Base-by-base conservation (phyloP, 2,113 vertebrate genomes). In the Cranoglanis bouderius region DNA sequence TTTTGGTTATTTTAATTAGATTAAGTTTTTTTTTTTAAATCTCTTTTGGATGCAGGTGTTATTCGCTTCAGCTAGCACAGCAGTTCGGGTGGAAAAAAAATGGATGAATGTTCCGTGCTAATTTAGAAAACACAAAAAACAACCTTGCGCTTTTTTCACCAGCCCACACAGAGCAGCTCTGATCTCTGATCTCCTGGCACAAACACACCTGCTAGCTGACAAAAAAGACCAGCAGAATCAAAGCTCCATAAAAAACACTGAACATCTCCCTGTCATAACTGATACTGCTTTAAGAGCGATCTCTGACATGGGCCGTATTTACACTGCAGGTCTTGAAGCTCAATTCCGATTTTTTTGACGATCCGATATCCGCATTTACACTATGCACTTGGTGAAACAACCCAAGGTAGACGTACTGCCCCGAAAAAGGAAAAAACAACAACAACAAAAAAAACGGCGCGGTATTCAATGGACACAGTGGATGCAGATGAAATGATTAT, bases 131-230 rank as follows among this genome's bases (percentile, higher is more conserved):
- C 18, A 40, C 7, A 77, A 46, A 78, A 4, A 38, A 38, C n/a
- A 67, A 8, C 14, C 18, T 2, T 67, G 32, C 43, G 82, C 46
- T 26, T 32, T 43, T 46, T 26, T 59, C 2, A 38, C 70, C 82
- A 67, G 83, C 88, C 88, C 72, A 80, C 83, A 67, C 85, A 82
- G 49, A 46, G 63, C 83, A 67, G 51, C 38, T 75, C 43, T 87
- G 55, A 40, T 59, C 38, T 61, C 12, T 19, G 53, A 82, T 88
- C 35, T 57, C 61, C 90, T 32, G 84, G 78, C 80, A 88, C 49
- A 88, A 78, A 59, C 43, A 38, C 87, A 88, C 63, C 70, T 87
- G 88, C 46, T 74, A 51, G 53, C 72, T 88, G 84, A 88, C 80
- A 86, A 90, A 84, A 84, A 88, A 72, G 55, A 78, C 61, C 81